Base-by-base conservation (phyloP, 2,888 invertebrate genomes). In the Calliscelio sp. region DNA sequence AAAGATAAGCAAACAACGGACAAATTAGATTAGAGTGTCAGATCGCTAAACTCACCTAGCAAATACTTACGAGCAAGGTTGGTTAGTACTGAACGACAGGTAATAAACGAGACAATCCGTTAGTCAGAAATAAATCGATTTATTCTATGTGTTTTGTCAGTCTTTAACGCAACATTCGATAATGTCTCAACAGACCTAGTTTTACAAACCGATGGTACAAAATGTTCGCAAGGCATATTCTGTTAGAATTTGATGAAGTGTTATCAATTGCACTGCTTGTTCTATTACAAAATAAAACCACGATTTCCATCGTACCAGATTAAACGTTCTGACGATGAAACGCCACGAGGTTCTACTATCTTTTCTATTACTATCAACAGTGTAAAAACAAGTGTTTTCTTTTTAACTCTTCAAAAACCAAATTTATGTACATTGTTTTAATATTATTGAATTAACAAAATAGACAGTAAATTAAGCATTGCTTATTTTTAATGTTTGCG, bases 151-250 rank as follows among this genome's bases (percentile, higher is more conserved):
- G 25, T 32, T 20, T 66, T 51, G 11, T 66, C 65, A 66, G 65
- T 66, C 65, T 66, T 66, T 35, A 66, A 66, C 65, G 41, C 65
- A 65, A 65, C 49, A 74, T 65, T 53, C 14, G 25, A 25, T 63
- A 74, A 28, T 49, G 44, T 10, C 55, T 32, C n/a, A 57, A 49
- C 16, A 32, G 11, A 20, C 7, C 55, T 55, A 55, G 10, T 55
- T 28, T 55, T n/a, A 55, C 16, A 35, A 57, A 35, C 3, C 14
- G 10, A 20, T 44, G 4, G 44, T 16, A 44, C n/a, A 44, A 44
- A 44, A 16, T 44, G 8, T 44, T 44, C 16, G 18, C 35, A 57
- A 57, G 57, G 57, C 57, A 57, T 55, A 8, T 55, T 55, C n/a
- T 24, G 49, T 49, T 53, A 53, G 24, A 25, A 53, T 53, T 49